phyloP scores from a whole-genome alignment of 30 jellyfish, hydroid and myxozoan genomes.

The Cassiopea xamachana region DNA sequence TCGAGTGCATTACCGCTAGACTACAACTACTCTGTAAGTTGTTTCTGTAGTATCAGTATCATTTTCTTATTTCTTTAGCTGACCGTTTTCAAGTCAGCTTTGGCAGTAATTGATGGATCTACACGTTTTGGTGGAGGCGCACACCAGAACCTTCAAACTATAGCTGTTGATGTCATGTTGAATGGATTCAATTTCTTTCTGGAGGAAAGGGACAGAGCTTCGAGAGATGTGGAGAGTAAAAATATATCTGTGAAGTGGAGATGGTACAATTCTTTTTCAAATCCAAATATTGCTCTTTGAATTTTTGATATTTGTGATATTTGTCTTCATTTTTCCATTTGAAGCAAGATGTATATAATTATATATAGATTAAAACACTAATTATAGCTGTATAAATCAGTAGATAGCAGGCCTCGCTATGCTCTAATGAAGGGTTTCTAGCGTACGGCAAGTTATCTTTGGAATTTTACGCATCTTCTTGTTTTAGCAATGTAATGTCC shows the following conservation, averaged over 20 bases:
- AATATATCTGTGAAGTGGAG: conserved; percentile 42
- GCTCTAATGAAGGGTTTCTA: too few relatives aligned
- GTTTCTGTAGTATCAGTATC: background rate
- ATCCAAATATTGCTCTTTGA: background rate
- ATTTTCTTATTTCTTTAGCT: conserved; percentile 1
- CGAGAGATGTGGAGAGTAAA: background rate
- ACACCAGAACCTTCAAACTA: conserved; percentile 51
- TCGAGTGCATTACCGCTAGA: too few relatives aligned
- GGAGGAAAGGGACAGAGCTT: background rate
- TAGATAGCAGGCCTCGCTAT: too few relatives aligned
- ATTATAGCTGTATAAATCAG: too few relatives aligned
- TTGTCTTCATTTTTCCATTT: too few relatives aligned
- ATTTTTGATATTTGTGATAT: background rate
- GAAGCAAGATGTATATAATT: too few relatives aligned
- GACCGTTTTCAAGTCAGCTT: conserved; percentile 50
- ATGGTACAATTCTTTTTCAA: conserved; percentile 30
- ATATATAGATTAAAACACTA: too few relatives aligned
- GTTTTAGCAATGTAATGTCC: too few relatives aligned
- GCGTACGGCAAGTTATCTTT: too few relatives aligned
- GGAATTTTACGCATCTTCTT: too few relatives aligned
- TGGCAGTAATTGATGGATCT: conserved; percentile 26
- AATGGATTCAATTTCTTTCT: conserved; percentile 50
- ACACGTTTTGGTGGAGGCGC: conserved; percentile 54
- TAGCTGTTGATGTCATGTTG: conserved; percentile 47
- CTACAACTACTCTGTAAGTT: too few relatives aligned